Evolutionary conservation across 2,888 invertebrate genomes (phyloP), one percentile per base, ranked within the genome.

Genomic region (Xanthostigma xanthostigma): DNA sequence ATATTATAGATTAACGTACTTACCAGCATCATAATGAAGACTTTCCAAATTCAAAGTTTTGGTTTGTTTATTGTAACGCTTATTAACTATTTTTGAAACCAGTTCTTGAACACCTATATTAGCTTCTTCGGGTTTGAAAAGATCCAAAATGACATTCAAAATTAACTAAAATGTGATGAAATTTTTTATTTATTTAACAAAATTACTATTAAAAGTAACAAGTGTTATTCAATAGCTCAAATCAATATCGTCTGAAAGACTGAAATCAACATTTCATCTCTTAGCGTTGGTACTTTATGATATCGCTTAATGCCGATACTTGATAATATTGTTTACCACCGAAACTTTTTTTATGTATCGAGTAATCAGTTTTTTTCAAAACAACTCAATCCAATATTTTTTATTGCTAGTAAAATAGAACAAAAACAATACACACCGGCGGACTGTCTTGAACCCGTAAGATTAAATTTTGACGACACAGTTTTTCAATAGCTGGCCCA

Each of bases 101-200:
- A 71, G 60, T 8, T 67, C 66, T 49, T 71, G 67, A 4, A 73
- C 67, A 53, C 70, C 69, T 11, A 73, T 60, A 55, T 67, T 69
- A 0, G 70, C 54, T 36, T 71, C 67, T 27, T 62, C 58, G 37
- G 69, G 67, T 1, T 66, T 66, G 0, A 70, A 64, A 53, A 62
- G 70, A 17, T 66, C 67, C 43, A 73, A 55, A 33, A 67, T 61
- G 11, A 73, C 64, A 27, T 60, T 56, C 1, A 71, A 50, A 33
- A 68, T 60, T 13, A 59, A 58, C 62, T 63, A 45, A 53, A 57
- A 58, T 33, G 9, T 27, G 27, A 27, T 27, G 3, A 27, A 27
- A 27, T 6, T 27, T 27, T 27, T 6, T 6, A 27, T 27, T 27
- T 27, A 27, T 27, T 6, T 27, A 27, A 27, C 27, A 27, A 27